phyloP scores from a whole-genome alignment of 1,140 invertebrate species.

The Trigoniulus corallinus region DNA sequence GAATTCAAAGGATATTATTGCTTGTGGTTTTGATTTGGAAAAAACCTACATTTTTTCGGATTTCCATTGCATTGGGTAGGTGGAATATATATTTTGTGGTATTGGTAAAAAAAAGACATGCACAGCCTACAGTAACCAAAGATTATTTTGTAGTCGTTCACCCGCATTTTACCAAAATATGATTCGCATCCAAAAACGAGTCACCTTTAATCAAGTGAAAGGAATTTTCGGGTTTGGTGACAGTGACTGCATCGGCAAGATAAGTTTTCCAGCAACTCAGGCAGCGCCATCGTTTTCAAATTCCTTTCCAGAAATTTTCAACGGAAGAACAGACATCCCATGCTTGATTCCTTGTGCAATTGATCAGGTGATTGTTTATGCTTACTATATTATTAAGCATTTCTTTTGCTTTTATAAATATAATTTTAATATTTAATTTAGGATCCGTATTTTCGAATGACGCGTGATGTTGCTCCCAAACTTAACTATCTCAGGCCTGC shows the following conservation, averaged over 20 bases:
- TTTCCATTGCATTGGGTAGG: slow-evolving; percentile 82
- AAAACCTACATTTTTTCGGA: slow-evolving; percentile 98
- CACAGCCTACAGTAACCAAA: background rate
- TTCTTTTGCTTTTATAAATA: background rate
- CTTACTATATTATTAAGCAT: background rate
- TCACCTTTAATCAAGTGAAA: slow-evolving; percentile 83
- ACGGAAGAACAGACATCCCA: slow-evolving; percentile 52
- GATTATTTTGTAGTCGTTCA: slow-evolving; percentile 24
- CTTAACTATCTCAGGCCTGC: background rate
- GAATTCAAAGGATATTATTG: slow-evolving; percentile 97
- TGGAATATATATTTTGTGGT: background rate
- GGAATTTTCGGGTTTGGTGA: slow-evolving; percentile 97
- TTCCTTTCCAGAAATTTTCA: slow-evolving; percentile 93
- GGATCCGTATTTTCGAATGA: slow-evolving; percentile 99
- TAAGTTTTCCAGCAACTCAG: slow-evolving; percentile 89
- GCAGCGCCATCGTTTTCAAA: slow-evolving; percentile 86
- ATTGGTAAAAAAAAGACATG: background rate
- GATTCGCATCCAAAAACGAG: slow-evolving; percentile 64
- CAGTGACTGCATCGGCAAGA: slow-evolving; percentile 89
- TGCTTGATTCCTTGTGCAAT: slow-evolving; percentile 97
- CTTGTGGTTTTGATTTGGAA: slow-evolving; percentile 84
- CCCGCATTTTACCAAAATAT: slow-evolving; percentile 34
- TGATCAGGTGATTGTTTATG: slow-evolving; percentile 55
- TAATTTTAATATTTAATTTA: slow-evolving; percentile 16
- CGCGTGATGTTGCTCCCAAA: slow-evolving; percentile 36